Conservation (phyloP, 2,113 vertebrate species). For the Malurus elegans region DNA sequence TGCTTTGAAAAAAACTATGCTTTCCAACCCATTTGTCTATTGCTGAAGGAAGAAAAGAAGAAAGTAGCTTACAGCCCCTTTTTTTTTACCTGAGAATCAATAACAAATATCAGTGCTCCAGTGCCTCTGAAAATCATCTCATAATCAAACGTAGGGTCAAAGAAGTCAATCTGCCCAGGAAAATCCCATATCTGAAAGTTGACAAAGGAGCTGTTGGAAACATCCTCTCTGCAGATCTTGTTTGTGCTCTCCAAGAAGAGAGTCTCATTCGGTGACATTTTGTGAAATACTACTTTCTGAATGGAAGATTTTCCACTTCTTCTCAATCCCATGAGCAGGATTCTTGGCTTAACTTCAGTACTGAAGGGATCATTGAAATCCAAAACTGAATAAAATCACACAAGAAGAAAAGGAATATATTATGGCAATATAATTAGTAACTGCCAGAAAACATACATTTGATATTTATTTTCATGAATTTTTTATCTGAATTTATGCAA, state of each 20-base stretch:
- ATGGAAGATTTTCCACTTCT: constrained; percentile 94
- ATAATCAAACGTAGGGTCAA: constrained; percentile 91
- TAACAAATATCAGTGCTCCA: constrained; percentile 91
- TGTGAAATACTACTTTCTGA: constrained; percentile 96
- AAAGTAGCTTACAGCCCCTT: neutral
- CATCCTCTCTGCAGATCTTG: constrained; percentile 91
- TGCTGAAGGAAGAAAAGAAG: neutral
- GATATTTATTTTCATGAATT: neutral
- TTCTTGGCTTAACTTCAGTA: constrained; percentile 91
- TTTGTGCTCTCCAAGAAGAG: constrained; percentile 93
- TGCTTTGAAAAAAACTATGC: neutral
- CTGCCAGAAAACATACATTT: neutral
- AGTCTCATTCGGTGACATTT: constrained; percentile 93
- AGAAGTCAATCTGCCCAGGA: constrained; percentile 93
- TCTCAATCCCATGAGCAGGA: constrained; percentile 91
- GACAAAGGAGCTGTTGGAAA: constrained; percentile 93
- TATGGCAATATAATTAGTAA: neutral
- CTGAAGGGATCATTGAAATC: constrained; percentile 87
- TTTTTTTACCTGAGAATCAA: constrained; percentile 89
- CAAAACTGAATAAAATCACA: constrained; percentile 77
- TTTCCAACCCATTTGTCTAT: neutral
- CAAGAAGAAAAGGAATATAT: constrained; percentile 39
- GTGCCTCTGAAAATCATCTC: constrained; percentile 95
- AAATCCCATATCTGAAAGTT: constrained; percentile 97
- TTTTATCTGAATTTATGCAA: neutral